Base-by-base conservation (phyloP, 1,140 invertebrate species). In the Adoxophyes honmai region DNA sequence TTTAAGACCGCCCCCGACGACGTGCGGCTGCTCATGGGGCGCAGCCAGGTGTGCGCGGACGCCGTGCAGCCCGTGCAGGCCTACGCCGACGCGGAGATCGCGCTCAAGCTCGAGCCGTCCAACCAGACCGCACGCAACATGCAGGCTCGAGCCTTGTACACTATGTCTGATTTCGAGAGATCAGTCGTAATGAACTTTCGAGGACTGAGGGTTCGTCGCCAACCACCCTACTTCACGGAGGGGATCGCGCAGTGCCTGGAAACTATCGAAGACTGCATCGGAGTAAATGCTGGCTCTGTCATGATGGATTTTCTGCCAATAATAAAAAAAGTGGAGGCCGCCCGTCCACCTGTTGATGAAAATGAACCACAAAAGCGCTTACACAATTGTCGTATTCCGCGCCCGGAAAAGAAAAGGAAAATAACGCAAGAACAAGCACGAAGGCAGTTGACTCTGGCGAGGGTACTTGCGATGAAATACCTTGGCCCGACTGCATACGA, bases 91-190 rank as follows among this genome's bases (percentile, higher is more conserved):
- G 88, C 91, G 0, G 84, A 90, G 56, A 74, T 86, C 44, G 90
- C 90, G 4, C 76, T 91, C 9, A 78, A 81, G 59, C 53, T 90
- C 4, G 82, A 88, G 55, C 86, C 88, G 3, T 68, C 69, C 1
- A 88, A 90, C 62, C 81, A 91, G 74, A 83, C 75, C 28, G 83
- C 88, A 2, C 66, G 81, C 10, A 90, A 90, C 34, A 88, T 90
- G 73, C 89, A 90, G 69, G 78, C 89, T n/a, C 76, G 88, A 0
- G 89, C 89, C n/a, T 86, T 90, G 64, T 91, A 91, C 59, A 82
- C 90, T 0, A 89, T 86, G 78, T 89, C 89, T 14, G 90, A 91
- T 58, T 91, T 91, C 67, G 91, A 91, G 68, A 78, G 88, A 59
- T 90, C 88, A 0, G 70, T 91, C 4, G 87, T 91, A 2, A 86